phyloP scores from a whole-genome alignment of 2,113 vertebrate genomes.

The Muntiacus muntjak region DNA sequence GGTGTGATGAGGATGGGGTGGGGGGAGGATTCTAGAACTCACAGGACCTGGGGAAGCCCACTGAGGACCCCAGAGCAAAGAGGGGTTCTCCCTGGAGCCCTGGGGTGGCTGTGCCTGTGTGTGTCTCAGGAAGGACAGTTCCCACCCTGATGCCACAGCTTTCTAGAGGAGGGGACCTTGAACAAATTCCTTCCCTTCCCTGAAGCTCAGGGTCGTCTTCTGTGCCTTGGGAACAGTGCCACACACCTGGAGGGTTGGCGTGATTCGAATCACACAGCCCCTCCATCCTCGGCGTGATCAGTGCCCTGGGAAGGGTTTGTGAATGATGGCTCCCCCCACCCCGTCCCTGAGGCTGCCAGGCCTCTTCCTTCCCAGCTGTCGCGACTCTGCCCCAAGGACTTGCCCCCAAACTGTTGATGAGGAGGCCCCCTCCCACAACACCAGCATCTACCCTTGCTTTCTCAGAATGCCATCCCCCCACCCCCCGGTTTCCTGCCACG shows the following conservation, averaged over 20 bases:
- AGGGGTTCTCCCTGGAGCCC: background rate
- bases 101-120: background rate
- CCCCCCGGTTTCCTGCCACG: background rate
- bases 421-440: too few relatives aligned
- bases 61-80: background rate
- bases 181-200: background rate
- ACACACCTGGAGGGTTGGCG: background rate
- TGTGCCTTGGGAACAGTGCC: fast-evolving
- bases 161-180: background rate
- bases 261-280: background rate
- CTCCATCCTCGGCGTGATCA: background rate
- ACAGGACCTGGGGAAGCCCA: background rate
- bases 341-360: background rate
- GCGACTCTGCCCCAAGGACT: background rate
- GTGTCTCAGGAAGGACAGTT: background rate
- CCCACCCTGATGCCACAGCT: background rate
- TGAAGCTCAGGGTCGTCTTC: background rate
- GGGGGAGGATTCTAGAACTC: background rate
- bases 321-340: background rate
- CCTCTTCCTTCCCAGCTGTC: background rate
- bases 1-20: background rate
- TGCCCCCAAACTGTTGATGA: background rate
- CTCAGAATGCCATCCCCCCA: background rate
- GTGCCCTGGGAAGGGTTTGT: background rate
- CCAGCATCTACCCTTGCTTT: background rate